Base-by-base conservation (phyloP, 2,797 vertebrate species). In the Pipistrellus pipistrellus region DNA sequence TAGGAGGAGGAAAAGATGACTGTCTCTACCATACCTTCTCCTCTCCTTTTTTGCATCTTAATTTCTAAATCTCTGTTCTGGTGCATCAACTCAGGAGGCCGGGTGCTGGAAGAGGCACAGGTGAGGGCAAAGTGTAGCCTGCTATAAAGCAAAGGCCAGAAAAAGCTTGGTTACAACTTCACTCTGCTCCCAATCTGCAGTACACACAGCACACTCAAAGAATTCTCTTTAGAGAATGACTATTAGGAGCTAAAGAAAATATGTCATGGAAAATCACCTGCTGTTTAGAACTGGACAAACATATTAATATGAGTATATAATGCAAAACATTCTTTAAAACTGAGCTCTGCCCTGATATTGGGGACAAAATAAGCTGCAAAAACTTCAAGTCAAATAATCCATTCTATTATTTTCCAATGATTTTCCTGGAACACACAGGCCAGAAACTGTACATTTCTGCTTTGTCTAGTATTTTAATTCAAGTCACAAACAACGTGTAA, bases 391-490 rank as follows among this genome's bases (percentile, higher is more conserved):
- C 93, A 96, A 90, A 92, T 44, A 90, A 78, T 92, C 76, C 87
- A 92, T 72, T 91, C 86, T 95, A 84, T n/a, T 92, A 68, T 94
- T 83, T 93, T 91, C 72, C 85, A 88, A 92, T 96, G 88, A 94
- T 92, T 94, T 97, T 96, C 92, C 96, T 97, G 90, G 96, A 97
- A 95, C 95, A 95, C 85, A 96, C 15, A 95, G 92, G 95, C 84
- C 93, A 97, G 96, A 97, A 97, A 96, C 88, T 94, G 75, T 90
- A 92, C 92, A 96, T 96, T 96, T 96, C 96, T 97, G 93, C 90
- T 97, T 94, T 96, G 94, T 87, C 95, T 96, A 93, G 51, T 69
- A 97, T 94, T 97, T 96, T 96, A 97, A 97, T 97, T 97, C 96
- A 97, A 97, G 97, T 97, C 88, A 96, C 97, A 96, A 94, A 93